phyloP scores from a whole-genome alignment of 1,140 invertebrate species.

The Aphelinus certus region DNA sequence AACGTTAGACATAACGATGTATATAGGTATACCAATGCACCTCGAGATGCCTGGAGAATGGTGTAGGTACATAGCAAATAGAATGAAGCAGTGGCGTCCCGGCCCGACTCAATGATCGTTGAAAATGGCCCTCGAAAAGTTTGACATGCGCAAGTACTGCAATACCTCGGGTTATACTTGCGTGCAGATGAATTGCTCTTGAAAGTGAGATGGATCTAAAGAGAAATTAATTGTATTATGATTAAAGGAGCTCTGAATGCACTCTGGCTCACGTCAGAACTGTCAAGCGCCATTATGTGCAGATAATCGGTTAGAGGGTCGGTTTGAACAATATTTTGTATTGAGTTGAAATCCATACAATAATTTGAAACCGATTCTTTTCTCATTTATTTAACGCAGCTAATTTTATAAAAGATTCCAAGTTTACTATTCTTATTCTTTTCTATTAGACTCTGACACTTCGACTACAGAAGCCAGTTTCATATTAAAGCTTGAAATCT shows the following conservation, averaged over 20 bases:
- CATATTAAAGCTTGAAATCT: too few species aligned
- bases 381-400: too few species aligned
- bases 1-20: constrained; percentile 3
- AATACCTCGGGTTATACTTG: constrained; percentile 10
- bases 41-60: neutral
- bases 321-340: too few species aligned
- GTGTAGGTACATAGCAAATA: neutral
- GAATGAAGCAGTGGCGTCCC: neutral
- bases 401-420: too few species aligned
- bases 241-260: constrained; percentile 20
- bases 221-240: constrained; percentile 14
- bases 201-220: constrained; percentile 9
- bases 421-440: too few species aligned
- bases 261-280: too few species aligned
- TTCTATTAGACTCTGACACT: too few species aligned
- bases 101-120: constrained; percentile 13
- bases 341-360: too few species aligned
- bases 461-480: too few species aligned
- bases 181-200: constrained; percentile 21
- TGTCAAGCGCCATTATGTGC: too few species aligned
- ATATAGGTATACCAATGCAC: neutral
- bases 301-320: too few species aligned
- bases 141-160: constrained; percentile 1
- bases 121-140: constrained; percentile 27
- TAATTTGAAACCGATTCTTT: too few species aligned